A percentile compares a stretch with the other conserved stretches of the same genome.
Conservation (phyloP, 2,797 vertebrate genomes). For the Rousettus madagascariensis region DNA sequence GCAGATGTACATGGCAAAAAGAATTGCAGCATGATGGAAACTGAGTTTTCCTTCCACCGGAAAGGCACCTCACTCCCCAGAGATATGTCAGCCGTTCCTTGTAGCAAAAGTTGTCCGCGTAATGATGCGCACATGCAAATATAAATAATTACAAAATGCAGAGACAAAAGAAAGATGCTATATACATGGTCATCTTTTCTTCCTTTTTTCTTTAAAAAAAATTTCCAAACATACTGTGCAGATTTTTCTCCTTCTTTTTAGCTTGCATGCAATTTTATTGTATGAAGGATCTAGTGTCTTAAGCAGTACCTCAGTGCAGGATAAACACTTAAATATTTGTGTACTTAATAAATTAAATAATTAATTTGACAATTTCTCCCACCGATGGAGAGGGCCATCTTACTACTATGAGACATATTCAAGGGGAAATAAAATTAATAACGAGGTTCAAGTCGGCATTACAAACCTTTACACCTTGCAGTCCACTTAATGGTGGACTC, state of each 20-base stretch:
- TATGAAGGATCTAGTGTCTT: not conserved
- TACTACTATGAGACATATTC: not conserved
- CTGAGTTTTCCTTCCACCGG: not conserved
- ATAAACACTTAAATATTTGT: not conserved
- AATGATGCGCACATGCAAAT: not conserved
- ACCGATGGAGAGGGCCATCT: not conserved
- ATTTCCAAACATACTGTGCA: not conserved
- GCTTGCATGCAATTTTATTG: not conserved
- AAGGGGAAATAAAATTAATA: not conserved
- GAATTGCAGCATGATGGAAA: not conserved
- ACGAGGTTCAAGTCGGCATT: not conserved
- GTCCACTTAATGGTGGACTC: not conserved
- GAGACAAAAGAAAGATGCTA: not conserved
- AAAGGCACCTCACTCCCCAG: not conserved
- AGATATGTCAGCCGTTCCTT: not conserved
- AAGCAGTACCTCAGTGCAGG: not conserved
- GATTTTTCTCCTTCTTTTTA: not conserved
- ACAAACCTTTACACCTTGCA: not conserved
- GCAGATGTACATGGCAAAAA: not conserved
- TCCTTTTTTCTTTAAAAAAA: not conserved
- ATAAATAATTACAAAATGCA: not conserved
- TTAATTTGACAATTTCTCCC: not conserved
- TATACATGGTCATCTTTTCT: not conserved
- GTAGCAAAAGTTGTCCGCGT: not conserved
- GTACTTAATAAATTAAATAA: not conserved